Evolutionary conservation across 1,140 invertebrate genomes (phyloP).

Genomic region (Pseudobourletiella spinata): DNA sequence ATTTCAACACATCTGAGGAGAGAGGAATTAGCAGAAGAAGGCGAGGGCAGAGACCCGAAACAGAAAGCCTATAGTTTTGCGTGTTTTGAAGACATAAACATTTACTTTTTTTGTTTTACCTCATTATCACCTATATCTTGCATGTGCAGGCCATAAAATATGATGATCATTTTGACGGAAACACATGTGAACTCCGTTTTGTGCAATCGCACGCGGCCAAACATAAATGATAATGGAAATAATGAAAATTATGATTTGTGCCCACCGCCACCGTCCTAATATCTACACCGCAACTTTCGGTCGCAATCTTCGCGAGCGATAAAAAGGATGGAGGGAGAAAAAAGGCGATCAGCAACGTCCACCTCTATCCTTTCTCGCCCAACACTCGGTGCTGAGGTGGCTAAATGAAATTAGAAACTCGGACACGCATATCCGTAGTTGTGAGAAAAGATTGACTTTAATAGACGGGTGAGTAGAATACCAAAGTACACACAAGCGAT

Average conservation of each 20-base stretch:
- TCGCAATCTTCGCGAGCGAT: too few relatives aligned
- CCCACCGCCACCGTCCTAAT: not conserved
- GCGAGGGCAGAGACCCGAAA: too few relatives aligned
- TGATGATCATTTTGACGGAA: not conserved
- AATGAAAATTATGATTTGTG: not conserved
- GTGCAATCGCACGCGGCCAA: too few relatives aligned
- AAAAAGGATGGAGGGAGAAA: not conserved
- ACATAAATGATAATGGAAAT: constrained; percentile 2
- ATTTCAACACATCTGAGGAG: too few relatives aligned
- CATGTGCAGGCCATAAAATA: too few relatives aligned
- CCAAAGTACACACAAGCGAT: not conserved
- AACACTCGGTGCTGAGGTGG: not conserved
- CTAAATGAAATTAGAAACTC: not conserved
- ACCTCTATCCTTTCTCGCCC: not conserved
- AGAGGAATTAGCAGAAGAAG: too few relatives aligned
- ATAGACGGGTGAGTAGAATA: not conserved
- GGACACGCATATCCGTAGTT: not conserved
- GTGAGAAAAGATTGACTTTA: not conserved
- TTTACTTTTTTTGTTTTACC: not conserved
- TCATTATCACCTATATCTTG: too few relatives aligned
- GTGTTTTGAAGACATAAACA: constrained; percentile 17
- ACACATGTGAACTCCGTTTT: too few relatives aligned
- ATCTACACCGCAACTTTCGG: constrained; percentile 3
- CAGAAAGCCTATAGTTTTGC: constrained; percentile 13
- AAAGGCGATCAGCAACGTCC: not conserved